Percentiles rank a stretch among this genome's conserved stretches.
phyloP scores from a whole-genome alignment of 2,113 vertebrate genomes.

The Chamaetylas fuelleborni region DNA sequence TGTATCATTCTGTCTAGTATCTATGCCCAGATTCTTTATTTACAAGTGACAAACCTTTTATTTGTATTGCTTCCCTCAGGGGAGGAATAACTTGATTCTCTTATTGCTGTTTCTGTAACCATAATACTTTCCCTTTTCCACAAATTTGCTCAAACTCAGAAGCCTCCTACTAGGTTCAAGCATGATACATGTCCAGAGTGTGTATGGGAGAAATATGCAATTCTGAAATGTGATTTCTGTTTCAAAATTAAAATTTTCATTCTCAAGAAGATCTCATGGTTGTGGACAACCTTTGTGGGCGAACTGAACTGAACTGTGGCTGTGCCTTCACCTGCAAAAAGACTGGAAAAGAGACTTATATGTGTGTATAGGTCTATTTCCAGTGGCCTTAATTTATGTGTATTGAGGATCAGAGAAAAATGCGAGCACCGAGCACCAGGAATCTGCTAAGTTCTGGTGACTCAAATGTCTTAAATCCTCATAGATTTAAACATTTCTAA shows the following conservation, averaged over 20 bases:
- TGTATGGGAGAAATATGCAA: background rate
- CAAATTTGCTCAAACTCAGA: background rate
- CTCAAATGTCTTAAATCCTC: background rate
- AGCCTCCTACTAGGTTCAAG: background rate
- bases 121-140: background rate
- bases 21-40: background rate
- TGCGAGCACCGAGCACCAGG: fast-evolving
- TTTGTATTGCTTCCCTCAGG: background rate
- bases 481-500: background rate
- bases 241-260: background rate
- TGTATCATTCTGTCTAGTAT: background rate
- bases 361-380: fast-evolving
- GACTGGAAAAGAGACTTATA: background rate
- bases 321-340: background rate
- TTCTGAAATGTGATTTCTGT: background rate
- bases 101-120: background rate
- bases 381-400: background rate
- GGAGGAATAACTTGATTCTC: background rate
- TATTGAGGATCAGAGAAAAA: background rate
- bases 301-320: background rate
- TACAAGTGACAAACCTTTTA: background rate
- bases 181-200: background rate
- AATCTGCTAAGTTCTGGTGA: background rate
- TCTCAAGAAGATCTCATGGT: background rate
- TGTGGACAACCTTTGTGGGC: background rate